Evolutionary conservation across 1,140 invertebrate species (phyloP), one percentile per base, ranked within the genome.

Genomic region (Aphelenchoides avenae): DNA sequence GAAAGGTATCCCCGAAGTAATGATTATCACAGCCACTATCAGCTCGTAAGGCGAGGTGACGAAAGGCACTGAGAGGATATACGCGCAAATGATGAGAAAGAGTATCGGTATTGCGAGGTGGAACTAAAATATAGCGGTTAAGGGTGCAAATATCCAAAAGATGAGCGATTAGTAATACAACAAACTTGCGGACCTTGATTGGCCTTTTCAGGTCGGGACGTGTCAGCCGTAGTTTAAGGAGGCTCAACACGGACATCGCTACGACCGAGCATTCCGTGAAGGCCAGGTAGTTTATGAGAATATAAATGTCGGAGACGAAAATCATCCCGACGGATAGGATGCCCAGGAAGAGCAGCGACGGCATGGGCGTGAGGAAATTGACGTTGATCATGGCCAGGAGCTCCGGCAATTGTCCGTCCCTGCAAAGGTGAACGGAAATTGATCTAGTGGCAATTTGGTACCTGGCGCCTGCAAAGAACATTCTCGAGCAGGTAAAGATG

Each of bases 261-360:
- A 88, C 91, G 74, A 95, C 94, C n/a, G 91, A 79, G 9, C 89
- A 86, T 79, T 95, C 91, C 40, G 92, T 88, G 73, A 92, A 92
- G 44, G 87, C 88, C 22, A 91, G 86, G 78, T 91, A 95, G 76
- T 91, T 90, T 58, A 96, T 93, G 15, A 96, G 83, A 3, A 84
- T 83, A 78, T 89, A 89, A n/a, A 92, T 85, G 77, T 94, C 86
- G 70, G 85, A 85, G 22, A 87, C 86, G 51, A 85, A 84, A 54
- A 95, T 79, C 85, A 92, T 91, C 22, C 88, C 70, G 46, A 94
- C 78, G 5, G 90, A 91, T 52, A 92, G 69, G 11, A 79, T 26
- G 36, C 82, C 80, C 80, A 75, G 56, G 27, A 75, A 63, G 11
- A 77, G 51, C 2, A 75, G 37, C 18, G 68, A 73, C n/a, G 75